These are phyloP conservation scores for Idaea straminata DNA, from an alignment of 2,888 invertebrate species.

Conservation along the genomic window DNA sequence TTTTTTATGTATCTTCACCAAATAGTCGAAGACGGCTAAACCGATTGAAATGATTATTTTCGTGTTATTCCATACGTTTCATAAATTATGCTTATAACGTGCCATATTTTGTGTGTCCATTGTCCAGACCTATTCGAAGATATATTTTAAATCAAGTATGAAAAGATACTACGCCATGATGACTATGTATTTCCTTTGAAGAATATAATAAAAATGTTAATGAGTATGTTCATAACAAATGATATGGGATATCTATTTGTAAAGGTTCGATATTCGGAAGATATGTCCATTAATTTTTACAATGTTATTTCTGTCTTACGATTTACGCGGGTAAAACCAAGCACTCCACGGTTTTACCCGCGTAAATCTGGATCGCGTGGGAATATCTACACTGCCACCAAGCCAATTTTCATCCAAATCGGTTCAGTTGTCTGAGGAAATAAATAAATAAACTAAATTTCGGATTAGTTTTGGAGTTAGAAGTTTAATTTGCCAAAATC, in stretches of 20 bases:
- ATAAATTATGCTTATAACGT: neutral
- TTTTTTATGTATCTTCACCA: too few species aligned
- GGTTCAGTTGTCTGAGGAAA: too few species aligned
- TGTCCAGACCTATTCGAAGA: neutral
- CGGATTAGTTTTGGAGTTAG: too few species aligned
- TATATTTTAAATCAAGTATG: neutral
- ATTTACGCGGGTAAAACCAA: too few species aligned
- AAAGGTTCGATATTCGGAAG: neutral
- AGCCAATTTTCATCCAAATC: too few species aligned
- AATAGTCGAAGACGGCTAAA: too few species aligned
- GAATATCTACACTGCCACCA: too few species aligned
- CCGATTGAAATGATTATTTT: too few species aligned
- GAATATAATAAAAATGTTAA: conserved; percentile 1
- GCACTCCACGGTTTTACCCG: too few species aligned
- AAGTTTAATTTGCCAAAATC: too few species aligned
- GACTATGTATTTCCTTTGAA: neutral
- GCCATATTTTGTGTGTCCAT: neutral
- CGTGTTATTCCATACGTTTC: neutral
- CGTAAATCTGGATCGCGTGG: too few species aligned
- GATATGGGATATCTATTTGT: neutral
- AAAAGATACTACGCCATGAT: neutral
- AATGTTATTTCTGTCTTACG: neutral
- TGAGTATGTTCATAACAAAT: neutral
- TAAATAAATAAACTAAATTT: too few species aligned
- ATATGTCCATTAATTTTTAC: neutral